Evolutionary conservation across 2,113 vertebrate genomes (phyloP).

Genomic region (Dipodomys ordii): DNA sequence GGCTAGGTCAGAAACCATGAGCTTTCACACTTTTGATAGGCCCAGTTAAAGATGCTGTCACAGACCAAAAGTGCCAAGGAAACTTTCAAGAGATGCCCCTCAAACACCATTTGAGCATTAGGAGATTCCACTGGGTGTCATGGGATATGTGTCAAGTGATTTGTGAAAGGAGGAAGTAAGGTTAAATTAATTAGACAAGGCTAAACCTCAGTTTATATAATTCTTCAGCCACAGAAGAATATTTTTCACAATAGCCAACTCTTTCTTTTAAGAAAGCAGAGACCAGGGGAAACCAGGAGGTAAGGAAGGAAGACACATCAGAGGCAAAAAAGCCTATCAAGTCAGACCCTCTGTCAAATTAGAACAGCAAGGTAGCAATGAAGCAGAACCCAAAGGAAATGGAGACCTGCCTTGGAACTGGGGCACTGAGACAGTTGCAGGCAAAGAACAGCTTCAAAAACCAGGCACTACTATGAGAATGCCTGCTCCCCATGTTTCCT

Average conservation of each 20-base stretch:
- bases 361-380: not conserved
- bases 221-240: not conserved
- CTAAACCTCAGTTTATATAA: not conserved
- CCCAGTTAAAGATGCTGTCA: not conserved
- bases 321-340: not conserved
- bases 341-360: not conserved
- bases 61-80: not conserved
- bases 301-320: not conserved
- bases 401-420: accelerated
- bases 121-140: not conserved
- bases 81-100: conserved; percentile 4
- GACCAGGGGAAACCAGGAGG: not conserved
- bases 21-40: not conserved
- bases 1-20: conserved; percentile 5
- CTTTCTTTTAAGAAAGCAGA: not conserved
- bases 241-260: not conserved
- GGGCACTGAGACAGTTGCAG: not conserved
- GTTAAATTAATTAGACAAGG: not conserved
- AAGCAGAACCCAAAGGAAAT: not conserved
- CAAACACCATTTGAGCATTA: not conserved
- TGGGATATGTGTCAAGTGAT: not conserved
- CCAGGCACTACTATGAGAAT: not conserved
- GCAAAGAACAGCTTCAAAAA: not conserved
- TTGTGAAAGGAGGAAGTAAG: not conserved
- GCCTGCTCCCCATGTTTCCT: not conserved